These are phyloP conservation scores for Cirrhinus mrigala DNA, from an alignment of 2,797 vertebrate genomes.

Conservation along the genomic window DNA sequence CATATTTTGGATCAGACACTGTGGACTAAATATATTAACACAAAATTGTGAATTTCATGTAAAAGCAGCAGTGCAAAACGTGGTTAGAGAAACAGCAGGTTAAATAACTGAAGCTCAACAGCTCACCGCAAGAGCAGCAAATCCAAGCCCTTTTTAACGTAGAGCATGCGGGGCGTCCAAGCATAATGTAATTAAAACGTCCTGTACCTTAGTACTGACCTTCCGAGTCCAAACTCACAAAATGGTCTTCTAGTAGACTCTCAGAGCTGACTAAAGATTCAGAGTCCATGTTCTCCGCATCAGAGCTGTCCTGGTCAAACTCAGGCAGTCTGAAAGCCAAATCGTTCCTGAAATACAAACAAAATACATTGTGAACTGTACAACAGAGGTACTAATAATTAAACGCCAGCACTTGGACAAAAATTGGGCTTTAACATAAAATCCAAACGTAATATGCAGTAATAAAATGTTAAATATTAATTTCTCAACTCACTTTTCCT, in stretches of 20 bases:
- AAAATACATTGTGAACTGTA: background rate
- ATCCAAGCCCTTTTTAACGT: conserved; percentile 1
- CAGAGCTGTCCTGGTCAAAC: conserved; percentile 89
- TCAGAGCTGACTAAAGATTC: conserved; percentile 87
- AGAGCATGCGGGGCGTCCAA: conserved; percentile 59
- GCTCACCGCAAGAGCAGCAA: background rate
- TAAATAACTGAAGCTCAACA: conserved; percentile 1
- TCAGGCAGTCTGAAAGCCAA: conserved; percentile 89
- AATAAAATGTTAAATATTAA: background rate
- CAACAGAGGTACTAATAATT: background rate
- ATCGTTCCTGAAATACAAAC: conserved; percentile 80
- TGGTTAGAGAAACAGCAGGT: conserved; percentile 33
- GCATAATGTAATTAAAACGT: conserved; percentile 28
- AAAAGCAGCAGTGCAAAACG: conserved; percentile 27
- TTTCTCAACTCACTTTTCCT: conserved; percentile 87
- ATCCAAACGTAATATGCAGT: background rate
- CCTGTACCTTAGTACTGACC: conserved; percentile 92
- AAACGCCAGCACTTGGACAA: background rate
- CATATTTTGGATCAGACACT: conserved; percentile 67
- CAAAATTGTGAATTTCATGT: background rate
- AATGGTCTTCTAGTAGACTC: conserved; percentile 83
- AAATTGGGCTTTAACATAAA: background rate
- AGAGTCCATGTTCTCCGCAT: conserved; percentile 89
- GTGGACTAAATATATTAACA: background rate
- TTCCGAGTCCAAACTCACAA: conserved; percentile 79